Conservation (phyloP, 2,888 invertebrate genomes). For the Trichopoda pennipes region DNA sequence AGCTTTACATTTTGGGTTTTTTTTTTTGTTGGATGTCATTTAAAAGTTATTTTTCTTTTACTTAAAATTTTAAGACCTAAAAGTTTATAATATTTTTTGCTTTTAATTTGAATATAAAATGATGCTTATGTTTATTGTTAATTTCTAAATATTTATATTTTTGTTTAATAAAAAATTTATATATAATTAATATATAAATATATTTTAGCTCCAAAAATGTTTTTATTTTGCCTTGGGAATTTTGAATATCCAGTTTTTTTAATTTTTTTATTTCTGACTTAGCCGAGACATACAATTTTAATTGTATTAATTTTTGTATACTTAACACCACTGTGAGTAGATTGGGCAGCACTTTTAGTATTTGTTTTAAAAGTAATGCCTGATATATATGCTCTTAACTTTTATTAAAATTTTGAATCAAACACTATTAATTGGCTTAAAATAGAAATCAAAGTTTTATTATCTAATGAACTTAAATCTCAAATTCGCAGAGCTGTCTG, state of each 20-base stretch:
- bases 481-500: too few species aligned
- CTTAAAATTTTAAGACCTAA: slow-evolving; percentile 63
- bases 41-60: slow-evolving; percentile 39
- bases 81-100: slow-evolving; percentile 51
- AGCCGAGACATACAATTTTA: slow-evolving; percentile 69
- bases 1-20: slow-evolving; percentile 52
- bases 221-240: slow-evolving; percentile 66
- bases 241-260: slow-evolving; percentile 65
- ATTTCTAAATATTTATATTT: slow-evolving; percentile 68
- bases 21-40: slow-evolving; percentile 61
- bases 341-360: not conserved
- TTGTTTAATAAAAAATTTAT: slow-evolving; percentile 58
- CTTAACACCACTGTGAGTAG: slow-evolving; percentile 40
- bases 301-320: slow-evolving; percentile 49
- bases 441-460: too few species aligned
- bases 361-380: too few species aligned
- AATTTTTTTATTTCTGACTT: slow-evolving; percentile 56
- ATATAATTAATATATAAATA: slow-evolving; percentile 64
- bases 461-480: too few species aligned
- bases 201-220: slow-evolving; percentile 76
- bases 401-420: too few species aligned
- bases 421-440: too few species aligned
- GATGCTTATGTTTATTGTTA: slow-evolving; percentile 74
- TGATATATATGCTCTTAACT: too few species aligned
- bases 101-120: slow-evolving; percentile 73